Percentiles rank a stretch among this genome's conserved stretches.
These are phyloP conservation scores for Rhinichthys klamathensis DNA, from an alignment of 2,113 vertebrate species.

Conservation along the genomic window DNA sequence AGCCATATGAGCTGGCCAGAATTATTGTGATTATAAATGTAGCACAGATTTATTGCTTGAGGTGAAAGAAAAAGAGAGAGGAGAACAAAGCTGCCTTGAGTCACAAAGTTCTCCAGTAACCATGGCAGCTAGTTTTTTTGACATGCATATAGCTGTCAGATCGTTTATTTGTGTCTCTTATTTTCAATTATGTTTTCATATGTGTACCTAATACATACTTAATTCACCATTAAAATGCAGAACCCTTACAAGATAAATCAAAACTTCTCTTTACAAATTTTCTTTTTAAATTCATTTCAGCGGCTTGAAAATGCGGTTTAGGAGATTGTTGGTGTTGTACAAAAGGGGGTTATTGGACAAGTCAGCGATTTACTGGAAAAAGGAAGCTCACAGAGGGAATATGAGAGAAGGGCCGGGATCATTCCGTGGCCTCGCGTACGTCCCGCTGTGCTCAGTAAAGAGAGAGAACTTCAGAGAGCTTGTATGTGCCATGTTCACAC, in stretches of 20 bases:
- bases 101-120: conserved; percentile 25
- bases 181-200: conserved; percentile 1
- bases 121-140: conserved; percentile 28
- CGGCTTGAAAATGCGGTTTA: not conserved
- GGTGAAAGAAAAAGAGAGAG: not conserved
- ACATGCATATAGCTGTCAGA: conserved; percentile 25
- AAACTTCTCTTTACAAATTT: not conserved
- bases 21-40: conserved; percentile 50
- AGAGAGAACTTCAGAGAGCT: conserved; percentile 7
- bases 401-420: conserved; percentile 20
- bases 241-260: conserved; percentile 1
- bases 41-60: conserved; percentile 51
- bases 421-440: not conserved
- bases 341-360: conserved; percentile 11
- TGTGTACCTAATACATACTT: not conserved
- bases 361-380: conserved; percentile 34
- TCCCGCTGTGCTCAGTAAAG: not conserved
- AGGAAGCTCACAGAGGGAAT: conserved; percentile 17
- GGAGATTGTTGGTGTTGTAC: conserved; percentile 29
- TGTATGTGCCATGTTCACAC: not conserved
- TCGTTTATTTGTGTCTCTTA: conserved; percentile 11
- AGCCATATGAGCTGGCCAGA: conserved; percentile 37
- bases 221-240: conserved; percentile 9
- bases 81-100: conserved; percentile 19
- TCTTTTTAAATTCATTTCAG: not conserved